Evolutionary conservation across 2,888 invertebrate species (phyloP), one percentile per base, ranked within the genome.

Genomic region (Bimastos eiseni): DNA sequence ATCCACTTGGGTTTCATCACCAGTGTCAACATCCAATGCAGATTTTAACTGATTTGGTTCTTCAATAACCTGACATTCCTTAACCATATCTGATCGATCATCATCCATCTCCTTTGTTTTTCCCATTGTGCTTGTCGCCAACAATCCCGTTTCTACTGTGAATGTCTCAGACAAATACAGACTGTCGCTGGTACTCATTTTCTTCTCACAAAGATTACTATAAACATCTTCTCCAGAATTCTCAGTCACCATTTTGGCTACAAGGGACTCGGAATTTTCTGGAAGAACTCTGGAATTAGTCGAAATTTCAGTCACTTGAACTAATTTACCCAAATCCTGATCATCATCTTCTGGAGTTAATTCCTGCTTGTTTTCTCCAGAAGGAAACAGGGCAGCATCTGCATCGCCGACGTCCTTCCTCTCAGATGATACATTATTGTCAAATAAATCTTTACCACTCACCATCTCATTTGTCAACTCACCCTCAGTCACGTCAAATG

Each of bases 401-500:
- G 70, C 8, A 8, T 70, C 70, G 8, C 30, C n/a, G 70, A n/a
- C 70, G n/a, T 70, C n/a, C 70, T 70, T 30, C 70, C 2, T 11
- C 70, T 70, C 70, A 70, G 11, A 70, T n/a, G n/a, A n/a, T 8
- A n/a, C 70, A n/a, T 70, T 13, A n/a, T 70, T 70, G 70, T 8
- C 70, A 70, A 70, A 5, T 70, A n/a, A n/a, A 70, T 70, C 70
- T n/a, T 30, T n/a, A n/a, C 6, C 30, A 70, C 30, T 70, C 30
- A 70, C 70, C n/a, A 70, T 70, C n/a, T 70, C 70, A 70, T 70
- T n/a, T 70, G 70, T n/a, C 70, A n/a, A n/a, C 70, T 70, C 70
- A n/a, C 70, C 17, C n/a, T 70, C n/a, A 70, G 70, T 70, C 70
- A 70, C 30, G 8, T 70, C 3, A 30, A 70, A n/a, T n/a, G n/a